Evolutionary conservation across 2,888 invertebrate species (phyloP).

Genomic region (Sturmia bella): DNA sequence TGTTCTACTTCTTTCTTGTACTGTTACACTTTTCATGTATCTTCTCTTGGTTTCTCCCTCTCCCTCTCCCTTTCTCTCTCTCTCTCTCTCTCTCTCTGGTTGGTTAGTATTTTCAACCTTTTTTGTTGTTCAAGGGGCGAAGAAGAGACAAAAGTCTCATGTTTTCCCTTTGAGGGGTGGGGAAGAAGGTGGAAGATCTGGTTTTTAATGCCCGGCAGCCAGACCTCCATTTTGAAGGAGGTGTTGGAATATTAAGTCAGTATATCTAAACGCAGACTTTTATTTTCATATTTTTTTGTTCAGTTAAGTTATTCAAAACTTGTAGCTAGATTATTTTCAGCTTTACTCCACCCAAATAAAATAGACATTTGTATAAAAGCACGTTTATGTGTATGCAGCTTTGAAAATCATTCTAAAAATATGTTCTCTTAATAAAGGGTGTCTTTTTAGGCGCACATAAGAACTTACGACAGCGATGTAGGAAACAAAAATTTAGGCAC

Average conservation of each 20-base stretch:
- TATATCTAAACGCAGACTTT: conserved; percentile 17
- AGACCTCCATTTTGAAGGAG: background rate
- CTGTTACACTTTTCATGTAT: conserved; percentile 17
- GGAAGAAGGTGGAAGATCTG: background rate
- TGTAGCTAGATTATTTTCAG: conserved; percentile 64
- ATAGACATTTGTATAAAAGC: background rate
- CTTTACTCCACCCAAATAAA: conserved; percentile 12
- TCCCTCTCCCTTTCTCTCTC: background rate
- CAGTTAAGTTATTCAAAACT: conserved; percentile 66
- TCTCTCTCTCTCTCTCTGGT: background rate
- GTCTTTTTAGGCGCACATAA: too few relatives aligned
- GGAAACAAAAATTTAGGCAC: too few relatives aligned
- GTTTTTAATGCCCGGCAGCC: background rate
- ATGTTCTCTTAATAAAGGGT: conserved; percentile 12
- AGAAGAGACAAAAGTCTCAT: background rate
- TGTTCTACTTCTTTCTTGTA: conserved; percentile 36
- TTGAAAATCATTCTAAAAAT: conserved; percentile 5
- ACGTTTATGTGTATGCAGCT: too few relatives aligned
- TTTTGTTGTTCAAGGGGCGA: conserved; percentile 33
- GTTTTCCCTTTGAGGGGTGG: background rate
- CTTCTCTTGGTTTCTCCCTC: background rate
- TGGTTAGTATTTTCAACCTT: background rate
- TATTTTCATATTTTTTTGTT: conserved; percentile 27
- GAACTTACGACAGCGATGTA: too few relatives aligned
- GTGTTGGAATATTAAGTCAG: background rate